Evolutionary conservation across 2,888 invertebrate genomes (phyloP).

Genomic region (Pachliopta kotzebuea): DNA sequence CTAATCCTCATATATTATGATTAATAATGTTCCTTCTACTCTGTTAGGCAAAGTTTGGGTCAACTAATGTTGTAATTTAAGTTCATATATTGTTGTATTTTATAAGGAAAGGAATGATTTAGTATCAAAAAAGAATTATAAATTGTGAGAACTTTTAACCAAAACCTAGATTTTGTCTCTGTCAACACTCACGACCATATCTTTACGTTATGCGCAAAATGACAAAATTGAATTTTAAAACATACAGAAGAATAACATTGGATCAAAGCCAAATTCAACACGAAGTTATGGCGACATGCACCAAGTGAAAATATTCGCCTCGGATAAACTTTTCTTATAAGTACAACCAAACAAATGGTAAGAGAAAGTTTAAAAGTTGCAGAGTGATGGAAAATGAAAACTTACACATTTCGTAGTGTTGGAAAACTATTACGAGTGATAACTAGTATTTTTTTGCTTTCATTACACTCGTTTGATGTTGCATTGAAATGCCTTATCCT

Average conservation of each 20-base stretch:
- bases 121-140: too few relatives aligned
- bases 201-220: constrained; percentile 4
- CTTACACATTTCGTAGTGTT: constrained; percentile 14
- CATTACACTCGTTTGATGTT: neutral
- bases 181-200: neutral
- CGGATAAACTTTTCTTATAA: constrained; percentile 28
- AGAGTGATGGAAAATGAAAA: constrained; percentile 20
- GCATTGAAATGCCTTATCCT: neutral
- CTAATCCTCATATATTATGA: too few relatives aligned
- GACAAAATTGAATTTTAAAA: constrained; percentile 16
- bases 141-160: too few relatives aligned
- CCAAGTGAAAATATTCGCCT: constrained; percentile 26
- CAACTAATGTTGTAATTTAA: too few relatives aligned
- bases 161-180: too few relatives aligned
- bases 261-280: constrained; percentile 26
- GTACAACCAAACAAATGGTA: constrained; percentile 26
- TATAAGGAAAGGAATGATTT: too few relatives aligned
- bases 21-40: too few relatives aligned
- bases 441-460: neutral
- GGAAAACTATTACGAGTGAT: constrained; percentile 15
- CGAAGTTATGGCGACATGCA: constrained; percentile 28
- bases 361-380: constrained; percentile 26
- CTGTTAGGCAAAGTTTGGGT: too few relatives aligned
- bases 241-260: constrained; percentile 23
- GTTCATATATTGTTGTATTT: too few relatives aligned